Evolutionary conservation across 2,797 vertebrate genomes (phyloP).

Genomic region (Steatocranus sp.): DNA sequence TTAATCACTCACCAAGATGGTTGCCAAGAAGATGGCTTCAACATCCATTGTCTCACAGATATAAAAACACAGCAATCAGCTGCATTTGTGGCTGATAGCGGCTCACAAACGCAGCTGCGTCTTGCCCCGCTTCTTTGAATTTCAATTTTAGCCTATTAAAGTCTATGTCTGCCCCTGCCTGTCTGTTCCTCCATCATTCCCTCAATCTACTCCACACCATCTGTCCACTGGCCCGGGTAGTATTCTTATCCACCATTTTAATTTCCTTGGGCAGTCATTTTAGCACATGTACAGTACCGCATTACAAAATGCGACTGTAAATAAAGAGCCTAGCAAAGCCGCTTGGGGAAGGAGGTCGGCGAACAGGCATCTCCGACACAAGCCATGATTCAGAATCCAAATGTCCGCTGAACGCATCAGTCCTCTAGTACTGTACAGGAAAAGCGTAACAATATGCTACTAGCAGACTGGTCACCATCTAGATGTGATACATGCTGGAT

Average conservation of each 20-base stretch:
- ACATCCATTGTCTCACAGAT: slow-evolving; percentile 42
- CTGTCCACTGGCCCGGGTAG: slow-evolving; percentile 35
- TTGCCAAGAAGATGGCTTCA: slow-evolving; percentile 40
- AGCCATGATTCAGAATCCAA: slow-evolving; percentile 23
- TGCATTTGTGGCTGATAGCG: slow-evolving; percentile 46
- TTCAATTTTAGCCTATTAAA: slow-evolving; percentile 23
- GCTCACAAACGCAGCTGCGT: slow-evolving; percentile 51
- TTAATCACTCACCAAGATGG: slow-evolving; percentile 48
- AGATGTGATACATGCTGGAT: neutral
- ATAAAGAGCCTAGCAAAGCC: neutral
- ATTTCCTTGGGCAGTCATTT: slow-evolving; percentile 41
- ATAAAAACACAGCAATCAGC: slow-evolving; percentile 52
- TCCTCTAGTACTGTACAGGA: neutral
- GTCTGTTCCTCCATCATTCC: slow-evolving; percentile 29
- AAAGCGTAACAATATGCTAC: neutral
- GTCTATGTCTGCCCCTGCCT: slow-evolving; percentile 3
- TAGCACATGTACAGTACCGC: slow-evolving; percentile 17
- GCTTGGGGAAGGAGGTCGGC: neutral
- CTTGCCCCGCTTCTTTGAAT: slow-evolving; percentile 32
- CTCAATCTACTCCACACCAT: slow-evolving; percentile 44
- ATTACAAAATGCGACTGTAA: slow-evolving; percentile 1
- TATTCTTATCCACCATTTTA: slow-evolving; percentile 51
- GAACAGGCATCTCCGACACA: slow-evolving; percentile 9
- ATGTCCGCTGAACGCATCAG: neutral
- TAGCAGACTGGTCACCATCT: neutral